Conservation (phyloP, 2,113 vertebrate genomes). For the Eolophus roseicapilla region DNA sequence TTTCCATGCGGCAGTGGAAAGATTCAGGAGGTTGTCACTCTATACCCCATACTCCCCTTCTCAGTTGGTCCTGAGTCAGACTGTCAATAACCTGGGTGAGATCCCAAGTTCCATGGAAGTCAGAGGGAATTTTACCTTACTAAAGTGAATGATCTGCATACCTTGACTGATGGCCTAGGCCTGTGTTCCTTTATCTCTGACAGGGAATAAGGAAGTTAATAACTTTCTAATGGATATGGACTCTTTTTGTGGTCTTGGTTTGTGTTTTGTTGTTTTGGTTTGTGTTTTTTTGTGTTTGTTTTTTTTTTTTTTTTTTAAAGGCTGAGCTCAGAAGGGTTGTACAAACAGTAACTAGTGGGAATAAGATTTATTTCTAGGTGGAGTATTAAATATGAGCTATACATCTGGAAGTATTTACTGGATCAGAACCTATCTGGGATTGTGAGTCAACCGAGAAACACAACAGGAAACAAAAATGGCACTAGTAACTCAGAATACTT, state of each 20-base stretch:
- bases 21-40: neutral
- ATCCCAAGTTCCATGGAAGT: neutral
- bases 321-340: conserved; percentile 16
- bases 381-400: conserved; percentile 38
- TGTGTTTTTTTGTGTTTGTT: too few species aligned
- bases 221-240: neutral
- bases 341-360: conserved; percentile 53
- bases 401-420: conserved; percentile 59
- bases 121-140: neutral
- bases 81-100: neutral
- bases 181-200: neutral
- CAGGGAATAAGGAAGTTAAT: neutral
- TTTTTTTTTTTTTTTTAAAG: neutral
- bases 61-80: neutral
- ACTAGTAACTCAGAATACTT: neutral
- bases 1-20: neutral
- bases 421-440: conserved; percentile 21
- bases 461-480: neutral
- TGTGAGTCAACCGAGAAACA: neutral
- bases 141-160: neutral
- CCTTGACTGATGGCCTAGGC: neutral
- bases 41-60: neutral
- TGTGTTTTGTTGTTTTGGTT: too few species aligned
- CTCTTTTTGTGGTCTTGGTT: neutral
- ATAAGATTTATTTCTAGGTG: conserved; percentile 38